phyloP scores from a whole-genome alignment of 2,113 vertebrate genomes.

The Semicossyphus pulcher region DNA sequence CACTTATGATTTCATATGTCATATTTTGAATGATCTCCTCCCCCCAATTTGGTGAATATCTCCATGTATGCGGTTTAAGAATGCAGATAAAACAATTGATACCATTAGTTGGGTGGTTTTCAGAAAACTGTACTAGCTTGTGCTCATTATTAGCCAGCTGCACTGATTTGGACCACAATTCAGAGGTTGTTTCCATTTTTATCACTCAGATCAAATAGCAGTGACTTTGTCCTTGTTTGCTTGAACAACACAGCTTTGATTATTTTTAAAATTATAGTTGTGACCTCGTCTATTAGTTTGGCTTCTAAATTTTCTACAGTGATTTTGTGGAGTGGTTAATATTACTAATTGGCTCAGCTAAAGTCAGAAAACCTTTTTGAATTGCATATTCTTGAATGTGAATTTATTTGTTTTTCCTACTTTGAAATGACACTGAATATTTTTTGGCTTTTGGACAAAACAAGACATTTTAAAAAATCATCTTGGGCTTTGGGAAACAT shows the following conservation, averaged over 20 bases:
- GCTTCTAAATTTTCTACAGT: neutral
- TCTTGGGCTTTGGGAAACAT: too few species aligned
- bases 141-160: slow-evolving; percentile 13
- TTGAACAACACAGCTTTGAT: neutral
- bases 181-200: slow-evolving; percentile 7
- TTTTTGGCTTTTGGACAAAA: neutral
- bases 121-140: neutral
- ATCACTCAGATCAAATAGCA: slow-evolving; percentile 6
- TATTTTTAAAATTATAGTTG: neutral
- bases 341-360: slow-evolving; percentile 4
- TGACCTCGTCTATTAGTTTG: neutral
- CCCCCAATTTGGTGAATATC: neutral
- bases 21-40: slow-evolving; percentile 5
- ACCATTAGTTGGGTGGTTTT: neutral
- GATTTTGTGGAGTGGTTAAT: neutral
- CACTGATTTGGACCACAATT: slow-evolving; percentile 6
- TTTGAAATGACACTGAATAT: neutral
- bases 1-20: neutral
- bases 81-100: neutral
- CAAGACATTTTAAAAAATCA: neutral
- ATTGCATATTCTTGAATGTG: neutral
- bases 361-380: neutral
- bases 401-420: neutral
- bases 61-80: neutral
- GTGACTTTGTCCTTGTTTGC: slow-evolving; percentile 1